Conservation (phyloP, 2,888 invertebrate species). For the Agrenia bidenticulata region DNA sequence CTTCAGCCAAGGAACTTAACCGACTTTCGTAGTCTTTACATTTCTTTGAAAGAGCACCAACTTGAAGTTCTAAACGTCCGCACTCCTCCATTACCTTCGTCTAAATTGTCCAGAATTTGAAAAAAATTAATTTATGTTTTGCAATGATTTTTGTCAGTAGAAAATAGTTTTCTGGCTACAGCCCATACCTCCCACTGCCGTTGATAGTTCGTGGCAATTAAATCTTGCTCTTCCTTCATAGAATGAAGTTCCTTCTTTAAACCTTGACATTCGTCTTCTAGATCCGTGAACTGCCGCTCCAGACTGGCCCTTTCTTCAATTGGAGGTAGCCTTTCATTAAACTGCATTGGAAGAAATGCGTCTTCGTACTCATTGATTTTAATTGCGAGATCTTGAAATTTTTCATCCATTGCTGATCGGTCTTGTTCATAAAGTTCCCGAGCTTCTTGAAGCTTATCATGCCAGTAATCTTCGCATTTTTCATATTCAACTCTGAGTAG, state of each 20-base stretch:
- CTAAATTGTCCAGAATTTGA: conserved; percentile 7
- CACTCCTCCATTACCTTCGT: conserved; percentile 43
- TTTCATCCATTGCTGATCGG: conserved; percentile 59
- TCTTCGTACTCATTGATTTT: conserved; percentile 81
- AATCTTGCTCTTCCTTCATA: conserved; percentile 49
- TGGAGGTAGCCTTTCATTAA: conserved; percentile 65
- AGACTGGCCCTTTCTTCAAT: conserved; percentile 73
- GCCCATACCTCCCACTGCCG: conserved; percentile 37
- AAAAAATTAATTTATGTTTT: conserved; percentile 16
- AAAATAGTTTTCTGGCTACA: not conserved
- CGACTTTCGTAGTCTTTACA: conserved; percentile 50
- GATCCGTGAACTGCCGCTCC: conserved; percentile 66
- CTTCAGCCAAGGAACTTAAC: conserved; percentile 43
- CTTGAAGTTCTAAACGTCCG: conserved; percentile 47
- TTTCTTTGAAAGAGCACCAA: conserved; percentile 44
- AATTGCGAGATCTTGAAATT: conserved; percentile 69
- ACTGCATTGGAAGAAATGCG: conserved; percentile 61
- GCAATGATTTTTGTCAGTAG: conserved; percentile 19
- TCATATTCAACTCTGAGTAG: conserved; percentile 76
- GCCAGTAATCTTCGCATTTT: conserved; percentile 85
- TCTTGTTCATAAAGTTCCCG: conserved; percentile 69
- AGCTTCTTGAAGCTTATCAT: conserved; percentile 74
- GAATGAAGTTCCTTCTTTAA: conserved; percentile 57
- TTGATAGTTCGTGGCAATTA: conserved; percentile 39
- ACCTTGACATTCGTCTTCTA: conserved; percentile 70